Evolutionary conservation across 2,888 invertebrate species (phyloP), one percentile per base, ranked within the genome.

Genomic region (Drosophila flavopinicola): DNA sequence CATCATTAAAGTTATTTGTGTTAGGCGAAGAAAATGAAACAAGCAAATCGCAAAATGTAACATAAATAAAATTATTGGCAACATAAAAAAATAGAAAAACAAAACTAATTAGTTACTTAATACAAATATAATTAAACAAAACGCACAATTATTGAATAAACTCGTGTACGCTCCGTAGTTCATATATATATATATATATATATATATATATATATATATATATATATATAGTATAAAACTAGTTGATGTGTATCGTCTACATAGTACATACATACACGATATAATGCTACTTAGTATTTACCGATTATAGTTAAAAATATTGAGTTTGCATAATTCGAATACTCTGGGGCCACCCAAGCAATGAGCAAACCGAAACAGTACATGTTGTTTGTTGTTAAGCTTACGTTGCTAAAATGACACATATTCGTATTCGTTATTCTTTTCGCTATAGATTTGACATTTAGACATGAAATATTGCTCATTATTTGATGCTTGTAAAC

Each of bases 401-500:
- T 80, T 85, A 85, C 32, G 15, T 48, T 35, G 59, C 85, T 82
- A 82, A 73, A 69, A 85, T 82, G 80, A 82, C 80, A 82, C 85
- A 78, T 65, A 70, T 70, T 61, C 53, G 49, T 42, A 44, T 30
- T 44, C n/a, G 35, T 15, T 61, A 63, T 52, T 45, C 58, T 59
- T 60, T 66, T 61, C 41, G 63, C 82, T 80, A 78, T 73, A 69
- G 59, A 63, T 78, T 82, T 74, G 78, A 80, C 79, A 85, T 78
- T 85, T 71, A 80, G 85, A 80, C 85, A 78, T 85, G 76, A 75
- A 85, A 79, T 83, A 83, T 83, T 83, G 83, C 83, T 85, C 68
- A 74, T 71, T 78, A 73, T 73, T 83, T 73, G 57, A 64, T 74
- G 84, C 67, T 75, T 61, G 56, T 66, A 75, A 79, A 76, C 75